Evolutionary conservation across 1,140 invertebrate genomes (phyloP), one percentile per base, ranked within the genome.

Genomic region (Belonocnema kinseyi): DNA sequence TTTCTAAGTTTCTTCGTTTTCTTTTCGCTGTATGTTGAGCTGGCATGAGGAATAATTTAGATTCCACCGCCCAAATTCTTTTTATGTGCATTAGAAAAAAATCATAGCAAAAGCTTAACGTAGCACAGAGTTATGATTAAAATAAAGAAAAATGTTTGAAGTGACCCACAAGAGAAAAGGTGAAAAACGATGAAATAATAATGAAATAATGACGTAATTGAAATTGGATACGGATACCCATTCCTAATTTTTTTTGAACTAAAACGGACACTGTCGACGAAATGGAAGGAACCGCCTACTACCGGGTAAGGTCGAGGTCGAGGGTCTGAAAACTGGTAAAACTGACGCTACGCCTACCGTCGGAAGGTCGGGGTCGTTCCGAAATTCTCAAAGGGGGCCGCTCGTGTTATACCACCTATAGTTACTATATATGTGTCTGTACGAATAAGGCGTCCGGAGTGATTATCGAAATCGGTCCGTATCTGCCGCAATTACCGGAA

Each of bases 401-500:
- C 87, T 85, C 74, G 66, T 73, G 74, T 82, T 80, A 78, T 72
- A 46, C 40, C 40, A 46, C 40, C 40, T 46, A 82, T 54, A 33
- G 26, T 33, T 33, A 33, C 26, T 33, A 33, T 33, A 33, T 33
- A 72, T n/a, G 76, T 11, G 61, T 74, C 78, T 80, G 82, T 85
- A 81, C 78, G 84, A 83, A 80, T 82, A 80, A 78, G 76, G 80
- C 80, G 80, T 80, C 74, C 77, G 75, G 80, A 82, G 88, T 86
- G 88, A 89, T 89, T 88, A 85, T 85, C 77, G 85, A 90, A 89
- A 89, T 87, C 84, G 88, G 79, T 85, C 76, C 85, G 85, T 87
- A 87, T 87, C 84, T 85, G 84, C 85, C 86, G 83, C 86, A 90
- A 90, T 90, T 89, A 90, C 85, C 83, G 86, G 86, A 88, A 88